Evolutionary conservation across 1,140 invertebrate species (phyloP), one percentile per base, ranked within the genome.

Genomic region (Brachionus rubens): DNA sequence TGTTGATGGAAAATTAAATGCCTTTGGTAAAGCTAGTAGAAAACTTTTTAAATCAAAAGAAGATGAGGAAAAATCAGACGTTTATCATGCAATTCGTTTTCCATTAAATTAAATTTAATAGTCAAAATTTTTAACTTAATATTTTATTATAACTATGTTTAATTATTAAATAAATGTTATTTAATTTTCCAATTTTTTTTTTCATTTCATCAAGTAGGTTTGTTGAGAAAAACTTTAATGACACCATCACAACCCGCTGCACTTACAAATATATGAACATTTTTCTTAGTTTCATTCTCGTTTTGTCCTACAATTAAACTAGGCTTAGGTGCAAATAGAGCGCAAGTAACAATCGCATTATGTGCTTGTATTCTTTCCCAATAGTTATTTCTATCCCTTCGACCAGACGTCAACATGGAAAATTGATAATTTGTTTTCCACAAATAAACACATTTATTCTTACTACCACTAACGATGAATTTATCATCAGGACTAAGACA

Each of bases 331-430:
- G 95, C 93, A 86, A 99, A 99, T 67, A 98, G 90, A 3, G 95
- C 94, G 82, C 94, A 94, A 0, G 95, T 98, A 0, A 99, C 95
- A 9, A 95, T 90, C 0, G 93, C 93, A 85, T 93, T 94, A 82
- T 98, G 94, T 30, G 93, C 94, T 87, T 96, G 95, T 41, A 98
- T 94, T 0, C 93, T 92, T 85, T 99, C 96, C 94, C 94, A 99
- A 83, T 93, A 97, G 81, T 94, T 91, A 83, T 98, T 99, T 14
- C 96, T 86, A 84, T 99, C 95, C 76, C 95, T 40, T 56, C 52
- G 19, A 48, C 67, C 67, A 7, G 94, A 96, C 26, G 92, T 91
- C 81, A 97, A 93, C 84, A 96, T 96, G 2, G 93, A 91, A 81
- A 94, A 95, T 81, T 98, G 94, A 80, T 97, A 93, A 82, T 93